Evolutionary conservation across 2,888 invertebrate species (phyloP).

Genomic region (Kuschelorhynchus macadamiae): DNA sequence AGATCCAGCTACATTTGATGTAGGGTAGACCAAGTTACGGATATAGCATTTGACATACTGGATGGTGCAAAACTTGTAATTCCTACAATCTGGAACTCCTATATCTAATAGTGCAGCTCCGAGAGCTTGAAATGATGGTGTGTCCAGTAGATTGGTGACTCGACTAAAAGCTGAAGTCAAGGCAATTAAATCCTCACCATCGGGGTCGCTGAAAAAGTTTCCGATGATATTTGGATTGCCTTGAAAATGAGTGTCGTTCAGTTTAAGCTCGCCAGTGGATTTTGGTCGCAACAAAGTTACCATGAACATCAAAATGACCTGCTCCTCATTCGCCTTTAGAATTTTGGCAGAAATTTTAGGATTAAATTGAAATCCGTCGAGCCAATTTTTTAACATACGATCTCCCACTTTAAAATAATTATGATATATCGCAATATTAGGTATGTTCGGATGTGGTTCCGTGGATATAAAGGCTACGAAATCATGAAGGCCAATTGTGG

Average conservation of each 20-base stretch:
- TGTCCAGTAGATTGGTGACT: slow-evolving; percentile 53
- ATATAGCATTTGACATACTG: slow-evolving; percentile 71
- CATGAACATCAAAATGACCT: slow-evolving; percentile 58
- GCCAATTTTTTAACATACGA: slow-evolving; percentile 61
- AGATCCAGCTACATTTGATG: slow-evolving; percentile 56
- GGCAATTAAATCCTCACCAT: slow-evolving; percentile 54
- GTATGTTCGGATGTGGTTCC: slow-evolving; percentile 63
- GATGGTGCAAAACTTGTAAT: slow-evolving; percentile 65
- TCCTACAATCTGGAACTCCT: slow-evolving; percentile 65
- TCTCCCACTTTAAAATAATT: slow-evolving; percentile 56
- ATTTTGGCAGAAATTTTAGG: slow-evolving; percentile 56
- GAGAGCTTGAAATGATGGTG: slow-evolving; percentile 48
- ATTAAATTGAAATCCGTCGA: slow-evolving; percentile 55
- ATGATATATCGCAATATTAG: slow-evolving; percentile 57
- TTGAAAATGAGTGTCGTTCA: slow-evolving; percentile 70
- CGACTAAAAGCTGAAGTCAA: slow-evolving; percentile 54
- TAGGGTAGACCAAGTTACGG: slow-evolving; percentile 55
- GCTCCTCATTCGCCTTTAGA: slow-evolving; percentile 55
- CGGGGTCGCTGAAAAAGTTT: slow-evolving; percentile 74
- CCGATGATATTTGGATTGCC: slow-evolving; percentile 63
- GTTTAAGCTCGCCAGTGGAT: slow-evolving; percentile 66
- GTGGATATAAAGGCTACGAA: slow-evolving; percentile 70
- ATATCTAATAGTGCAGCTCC: slow-evolving; percentile 65
- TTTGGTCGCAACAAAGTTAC: slow-evolving; percentile 68
- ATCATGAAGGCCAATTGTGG: slow-evolving; percentile 65